These are phyloP conservation scores for Leptura quadrifasciata DNA, from an alignment of 2,888 invertebrate species.

Conservation along the genomic window DNA sequence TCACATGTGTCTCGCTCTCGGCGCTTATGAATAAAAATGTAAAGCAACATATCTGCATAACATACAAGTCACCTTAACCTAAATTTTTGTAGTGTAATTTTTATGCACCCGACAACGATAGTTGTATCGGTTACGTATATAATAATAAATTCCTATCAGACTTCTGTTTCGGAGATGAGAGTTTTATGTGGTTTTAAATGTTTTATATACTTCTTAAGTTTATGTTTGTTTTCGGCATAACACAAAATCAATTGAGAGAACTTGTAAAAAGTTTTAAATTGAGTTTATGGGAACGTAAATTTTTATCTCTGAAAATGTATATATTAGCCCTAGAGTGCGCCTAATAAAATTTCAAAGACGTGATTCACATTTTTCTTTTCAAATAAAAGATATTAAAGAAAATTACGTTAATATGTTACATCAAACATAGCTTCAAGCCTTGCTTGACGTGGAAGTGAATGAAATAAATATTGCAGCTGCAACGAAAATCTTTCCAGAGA, in stretches of 20 bases:
- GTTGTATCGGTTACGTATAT: not conserved
- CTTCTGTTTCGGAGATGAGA: not conserved
- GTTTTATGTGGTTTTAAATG: slow-evolving; percentile 4
- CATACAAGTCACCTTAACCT: slow-evolving; percentile 6
- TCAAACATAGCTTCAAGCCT: not conserved
- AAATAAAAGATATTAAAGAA: not conserved
- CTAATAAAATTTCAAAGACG: not conserved
- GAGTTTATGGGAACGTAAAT: slow-evolving; percentile 12
- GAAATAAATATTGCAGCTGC: no score
- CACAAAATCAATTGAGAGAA: slow-evolving; percentile 9
- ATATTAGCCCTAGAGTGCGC: slow-evolving; percentile 6
- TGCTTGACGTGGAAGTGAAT: not conserved
- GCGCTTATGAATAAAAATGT: not conserved
- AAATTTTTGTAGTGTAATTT: not conserved
- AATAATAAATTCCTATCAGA: slow-evolving; percentile 1
- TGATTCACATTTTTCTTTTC: not conserved
- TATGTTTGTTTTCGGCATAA: not conserved
- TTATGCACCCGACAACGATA: not conserved
- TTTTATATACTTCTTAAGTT: not conserved
- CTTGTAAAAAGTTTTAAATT: slow-evolving; percentile 16
- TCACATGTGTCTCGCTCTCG: not conserved
- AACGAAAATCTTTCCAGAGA: no score
- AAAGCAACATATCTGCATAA: not conserved
- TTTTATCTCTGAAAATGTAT: slow-evolving; percentile 15
- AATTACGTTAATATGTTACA: not conserved